Base-by-base conservation (phyloP, 2,797 vertebrate species). In the Typhlichthys subterraneus region DNA sequence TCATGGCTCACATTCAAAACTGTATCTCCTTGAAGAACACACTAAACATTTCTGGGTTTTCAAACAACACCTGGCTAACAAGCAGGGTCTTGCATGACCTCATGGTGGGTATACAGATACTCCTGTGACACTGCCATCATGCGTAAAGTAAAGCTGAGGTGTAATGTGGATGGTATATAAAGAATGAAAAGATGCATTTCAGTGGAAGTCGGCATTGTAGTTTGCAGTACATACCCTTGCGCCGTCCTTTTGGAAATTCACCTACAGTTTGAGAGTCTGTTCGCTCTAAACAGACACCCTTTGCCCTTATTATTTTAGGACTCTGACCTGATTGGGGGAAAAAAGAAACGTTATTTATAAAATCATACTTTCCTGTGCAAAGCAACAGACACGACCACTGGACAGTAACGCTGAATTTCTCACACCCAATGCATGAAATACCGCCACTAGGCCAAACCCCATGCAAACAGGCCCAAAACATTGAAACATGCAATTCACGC, bases 221-320 rank as follows among this genome's bases (percentile, higher is more conserved):
- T 83, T 81, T 68, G 63, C 77, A 88, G 94, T 97, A 99, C 98
- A 91, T 99, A 99, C 98, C 96, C 96, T 98, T 99, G 69, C 91
- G 92, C 92, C 95, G 95, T 95, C 85, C 83, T 72, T 94, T 94
- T 81, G 95, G 89, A 93, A 98, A 96, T 91, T 99, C 98, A 93
- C 96, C 97, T 96, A 99, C 87, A 94, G 97, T 99, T 96, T 99
- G 97, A 94, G 97, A 99, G 95, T 99, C 97, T 87, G 95, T 98
- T 97, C 97, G 95, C 94, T 97, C 97, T 96, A 99, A 97, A 96
- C 94, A 94, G 89, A 96, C 94, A 90, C 94, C 93, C 93, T 98
- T 98, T 94, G 94, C 94, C 96, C 97, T 97, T 96, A 98, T 95
- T 95, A 96, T 96, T 98, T 98, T 99, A 95, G 98, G 98, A 91